These are phyloP conservation scores for Irena cyanogastra DNA, from an alignment of 2,113 vertebrate species.

Conservation along the genomic window DNA sequence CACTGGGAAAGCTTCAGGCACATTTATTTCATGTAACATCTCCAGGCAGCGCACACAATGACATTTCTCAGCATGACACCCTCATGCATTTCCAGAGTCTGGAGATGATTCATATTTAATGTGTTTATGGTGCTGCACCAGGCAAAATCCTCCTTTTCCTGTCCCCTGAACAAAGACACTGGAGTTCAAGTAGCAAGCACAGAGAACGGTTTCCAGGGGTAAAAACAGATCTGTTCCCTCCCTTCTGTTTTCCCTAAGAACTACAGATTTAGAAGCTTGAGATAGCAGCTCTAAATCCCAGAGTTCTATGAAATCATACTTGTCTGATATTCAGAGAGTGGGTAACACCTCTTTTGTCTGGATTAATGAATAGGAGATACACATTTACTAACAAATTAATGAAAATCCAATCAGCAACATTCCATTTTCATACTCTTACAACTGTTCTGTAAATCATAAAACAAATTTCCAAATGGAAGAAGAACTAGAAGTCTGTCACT, in stretches of 20 bases:
- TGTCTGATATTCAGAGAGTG: slow-evolving; percentile 31
- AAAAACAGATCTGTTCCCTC: neutral
- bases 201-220: neutral
- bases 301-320: slow-evolving; percentile 30
- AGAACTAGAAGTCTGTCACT: slow-evolving; percentile 81
- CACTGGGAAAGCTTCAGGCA: neutral
- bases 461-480: slow-evolving; percentile 68
- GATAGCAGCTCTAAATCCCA: slow-evolving; percentile 57
- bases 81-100: neutral
- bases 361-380: slow-evolving; percentile 69
- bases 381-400: slow-evolving; percentile 64
- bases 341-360: slow-evolving; percentile 41
- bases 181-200: neutral
- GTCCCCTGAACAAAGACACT: slow-evolving; percentile 27
- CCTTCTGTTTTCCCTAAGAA: neutral
- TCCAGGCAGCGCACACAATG: neutral
- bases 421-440: slow-evolving; percentile 54
- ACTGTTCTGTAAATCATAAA: slow-evolving; percentile 68
- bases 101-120: slow-evolving; percentile 42
- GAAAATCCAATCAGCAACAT: slow-evolving; percentile 62
- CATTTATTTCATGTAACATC: neutral
- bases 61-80: slow-evolving; percentile 29
- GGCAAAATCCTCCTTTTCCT: slow-evolving; percentile 35
- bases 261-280: neutral
- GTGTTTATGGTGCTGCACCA: neutral